Evolutionary conservation across 1,140 invertebrate genomes (phyloP), one percentile per base, ranked within the genome.

Genomic region (Pseudomyrmex flavicornis): DNA sequence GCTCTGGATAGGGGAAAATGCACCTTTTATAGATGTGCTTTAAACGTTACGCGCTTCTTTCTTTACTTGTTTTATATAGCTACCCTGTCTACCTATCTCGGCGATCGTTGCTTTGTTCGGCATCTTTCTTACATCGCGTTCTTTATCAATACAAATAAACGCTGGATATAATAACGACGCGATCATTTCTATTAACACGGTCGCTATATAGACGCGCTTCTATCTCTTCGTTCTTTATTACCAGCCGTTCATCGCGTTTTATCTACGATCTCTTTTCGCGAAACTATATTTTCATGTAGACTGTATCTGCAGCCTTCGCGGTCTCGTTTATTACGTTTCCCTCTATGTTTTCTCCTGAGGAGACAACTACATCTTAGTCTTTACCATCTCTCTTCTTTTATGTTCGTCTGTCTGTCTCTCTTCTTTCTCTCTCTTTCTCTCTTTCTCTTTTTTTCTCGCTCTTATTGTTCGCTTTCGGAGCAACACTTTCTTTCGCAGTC

Each of bases 111-210:
- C 66, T 79, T 70, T 79, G 65, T 70, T 50, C 66, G 22, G 22
- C 22, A 79, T 59, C 70, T 79, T 79, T 80, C 35, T 80, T 59
- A 59, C 54, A 26, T 61, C 20, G 9, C 66, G 9, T 80, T 54
- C 70, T 44, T 59, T n/a, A 35, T 44, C 46, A 48, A 54, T 46
- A 12, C 61, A 70, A 70, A 50, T 70, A 72, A 58, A 70, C 48
- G 50, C 35, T 20, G 63, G 61, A 2, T 12, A 26, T 48, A 59
- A 76, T 46, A 35, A 35, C 35, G 66, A 59, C 15, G 44, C n/a
- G 65, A 80, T 72, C 56, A 59, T 72, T 80, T 72, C 22, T 72
- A 52, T 77, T 77, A 61, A 80, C 12, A 59, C 12, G 76, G 15
- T 59, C 44, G 68, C 44, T 17, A 79, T 17, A 52, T 58, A 35